Conservation (phyloP, 2,888 invertebrate species). For the Zelleria hepariella region DNA sequence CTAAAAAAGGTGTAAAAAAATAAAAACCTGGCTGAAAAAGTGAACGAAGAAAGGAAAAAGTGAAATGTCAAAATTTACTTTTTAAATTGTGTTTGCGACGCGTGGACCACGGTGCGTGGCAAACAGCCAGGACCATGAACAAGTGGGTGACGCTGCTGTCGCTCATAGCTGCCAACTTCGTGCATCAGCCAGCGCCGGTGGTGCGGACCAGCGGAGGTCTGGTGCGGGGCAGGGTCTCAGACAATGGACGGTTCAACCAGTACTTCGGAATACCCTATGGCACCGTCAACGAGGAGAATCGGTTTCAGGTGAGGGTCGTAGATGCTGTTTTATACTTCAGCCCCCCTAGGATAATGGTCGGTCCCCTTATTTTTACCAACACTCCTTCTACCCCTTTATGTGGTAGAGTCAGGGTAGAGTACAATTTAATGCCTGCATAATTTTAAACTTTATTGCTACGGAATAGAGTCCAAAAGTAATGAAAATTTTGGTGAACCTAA, state of each 20-base stretch:
- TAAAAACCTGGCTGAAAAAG: no score
- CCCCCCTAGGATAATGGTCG: no score
- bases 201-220: slow-evolving; percentile 38
- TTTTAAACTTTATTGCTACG: no score
- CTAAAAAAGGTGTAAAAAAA: no score
- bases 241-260: slow-evolving; percentile 42
- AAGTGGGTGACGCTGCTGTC: slow-evolving; percentile 50
- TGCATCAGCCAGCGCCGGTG: slow-evolving; percentile 48
- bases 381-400: no score
- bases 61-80: not conserved
- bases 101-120: not conserved
- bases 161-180: slow-evolving; percentile 42
- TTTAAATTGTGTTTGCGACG: not conserved
- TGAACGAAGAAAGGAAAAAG: not conserved
- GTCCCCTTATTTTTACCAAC: no score
- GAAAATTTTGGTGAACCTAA: no score
- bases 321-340: no score
- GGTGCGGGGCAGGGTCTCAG: slow-evolving; percentile 43
- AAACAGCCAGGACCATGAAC: not conserved
- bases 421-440: no score
- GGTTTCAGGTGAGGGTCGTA: slow-evolving; percentile 48
- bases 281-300: slow-evolving; percentile 40
- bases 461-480: no score
- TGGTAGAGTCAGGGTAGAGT: no score
- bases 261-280: slow-evolving; percentile 60